phyloP scores from a whole-genome alignment of 2,113 vertebrate genomes.

The Lasiurus borealis region DNA sequence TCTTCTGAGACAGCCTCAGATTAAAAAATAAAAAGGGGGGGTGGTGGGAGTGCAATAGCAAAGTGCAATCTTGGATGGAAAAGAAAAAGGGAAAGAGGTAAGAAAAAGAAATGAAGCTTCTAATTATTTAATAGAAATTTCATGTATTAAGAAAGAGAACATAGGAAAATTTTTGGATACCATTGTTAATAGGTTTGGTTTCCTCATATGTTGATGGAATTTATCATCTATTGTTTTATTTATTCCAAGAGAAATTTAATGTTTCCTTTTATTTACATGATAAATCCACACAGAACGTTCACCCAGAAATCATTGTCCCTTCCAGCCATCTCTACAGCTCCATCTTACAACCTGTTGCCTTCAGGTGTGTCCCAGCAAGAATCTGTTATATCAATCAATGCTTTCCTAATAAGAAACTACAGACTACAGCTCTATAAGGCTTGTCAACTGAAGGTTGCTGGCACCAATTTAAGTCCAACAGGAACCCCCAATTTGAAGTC shows the following conservation, averaged over 20 bases:
- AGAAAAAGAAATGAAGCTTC: background rate
- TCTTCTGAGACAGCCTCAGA: background rate
- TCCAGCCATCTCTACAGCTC: background rate
- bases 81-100: background rate
- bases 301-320: background rate
- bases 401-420: background rate
- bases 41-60: background rate
- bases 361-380: background rate
- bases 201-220: background rate
- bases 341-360: background rate
- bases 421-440: background rate
- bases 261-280: background rate
- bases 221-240: background rate
- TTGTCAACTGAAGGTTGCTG: background rate
- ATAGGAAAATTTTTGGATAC: background rate
- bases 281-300: background rate
- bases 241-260: background rate
- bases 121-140: background rate
- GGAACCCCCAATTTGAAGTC: background rate
- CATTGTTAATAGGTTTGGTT: background rate
- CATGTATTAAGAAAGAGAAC: background rate
- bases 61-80: no score
- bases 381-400: background rate
- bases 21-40: background rate
- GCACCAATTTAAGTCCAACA: background rate